Evolutionary conservation across 2,797 vertebrate species (phyloP), one percentile per base, ranked within the genome.

Genomic region (Xenentodon cancila): DNA sequence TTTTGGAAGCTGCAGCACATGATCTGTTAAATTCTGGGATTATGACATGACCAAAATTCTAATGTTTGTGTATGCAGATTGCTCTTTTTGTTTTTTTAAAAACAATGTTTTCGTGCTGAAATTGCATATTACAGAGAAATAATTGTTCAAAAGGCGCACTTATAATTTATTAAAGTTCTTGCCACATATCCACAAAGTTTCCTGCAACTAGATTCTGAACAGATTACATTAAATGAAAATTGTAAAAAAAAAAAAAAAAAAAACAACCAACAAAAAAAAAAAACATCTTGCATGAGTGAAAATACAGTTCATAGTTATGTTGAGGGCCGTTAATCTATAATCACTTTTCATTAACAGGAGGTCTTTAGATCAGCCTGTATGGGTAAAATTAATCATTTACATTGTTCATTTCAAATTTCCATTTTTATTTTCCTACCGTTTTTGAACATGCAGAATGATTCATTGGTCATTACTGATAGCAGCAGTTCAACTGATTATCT

Each of bases 401-500:
- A 46, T 44, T 48, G 40, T 59, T 11, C 9, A n/a, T 63, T 54
- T 40, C 20, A 30, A 25, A 25, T 65, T 64, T 61, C 22, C 7
- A 17, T 70, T 59, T 63, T 70, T 53, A 48, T 59, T 63, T 70
- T 53, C 46, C 58, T 64, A n/a, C 50, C 71, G 40, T 16, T 16
- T 51, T 9, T 53, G 12, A 62, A 9, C 11, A 60, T 55, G 19
- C 53, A 49, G 12, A 54, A 25, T 5, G 42, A 65, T 42, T 56
- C 57, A 30, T 63, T 67, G 40, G 37, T 71, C 17, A 51, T 60
- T 49, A 53, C 17, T 45, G n/a, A 71, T 61, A 63, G 73, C 64
- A 77, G 69, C 67, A 72, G 62, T 37, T 67, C 48, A 42, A 64
- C 16, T 64, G 53, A 80, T 79, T 53, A 73, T 71, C 77, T 67